Base-by-base conservation (phyloP, 2,888 invertebrate species). In the Theretra japonica region DNA sequence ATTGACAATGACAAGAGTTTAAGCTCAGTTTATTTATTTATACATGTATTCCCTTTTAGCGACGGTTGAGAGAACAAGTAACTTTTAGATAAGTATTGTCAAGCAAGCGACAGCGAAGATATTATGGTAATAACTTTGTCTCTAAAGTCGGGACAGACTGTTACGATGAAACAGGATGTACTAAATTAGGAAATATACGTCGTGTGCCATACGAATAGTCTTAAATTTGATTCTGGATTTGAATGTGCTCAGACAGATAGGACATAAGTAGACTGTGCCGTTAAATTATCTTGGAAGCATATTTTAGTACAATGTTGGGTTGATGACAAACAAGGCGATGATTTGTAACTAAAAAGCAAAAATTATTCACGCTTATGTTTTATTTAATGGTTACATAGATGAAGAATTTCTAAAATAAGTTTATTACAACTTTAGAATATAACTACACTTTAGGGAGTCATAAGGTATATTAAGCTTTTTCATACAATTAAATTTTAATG, bases 1-100 rank as follows among this genome's bases (percentile, higher is more conserved):
- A 93, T 92, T 92, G 94, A 93, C 94, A 93, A 92, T 92, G 93
- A 93, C 94, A 92, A 91, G 93, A 91, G 88, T 91, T 93, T 92
- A 91, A 93, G 86, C 86, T 70, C 76, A 82, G 88, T 90, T 90
- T 93, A 93, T 94, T 94, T 94, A 94, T 94, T 90, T 91, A 85
- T 88, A 94, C 94, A 94, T 88, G 94, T 88, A 90, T 93, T 94
- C 87, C 93, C 94, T 94, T 92, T 94, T 94, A 94, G 92, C 91
- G 89, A 88, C 84, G 86, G 82, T 82, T 83, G 84, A 89, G 83
- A 91, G 90, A 90, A 92, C 90, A 89, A 92, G 87, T 83, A 89
- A 87, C 85, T 91, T 90, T 91, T 91, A 93, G 92, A 93, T 92
- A 93, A 91, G 90, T 89, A 89, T 88, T 88, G 86, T 88, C 81